Evolutionary conservation across 2,797 vertebrate species (phyloP), one percentile per base, ranked within the genome.

Genomic region (Pyrocephalus nanus): DNA sequence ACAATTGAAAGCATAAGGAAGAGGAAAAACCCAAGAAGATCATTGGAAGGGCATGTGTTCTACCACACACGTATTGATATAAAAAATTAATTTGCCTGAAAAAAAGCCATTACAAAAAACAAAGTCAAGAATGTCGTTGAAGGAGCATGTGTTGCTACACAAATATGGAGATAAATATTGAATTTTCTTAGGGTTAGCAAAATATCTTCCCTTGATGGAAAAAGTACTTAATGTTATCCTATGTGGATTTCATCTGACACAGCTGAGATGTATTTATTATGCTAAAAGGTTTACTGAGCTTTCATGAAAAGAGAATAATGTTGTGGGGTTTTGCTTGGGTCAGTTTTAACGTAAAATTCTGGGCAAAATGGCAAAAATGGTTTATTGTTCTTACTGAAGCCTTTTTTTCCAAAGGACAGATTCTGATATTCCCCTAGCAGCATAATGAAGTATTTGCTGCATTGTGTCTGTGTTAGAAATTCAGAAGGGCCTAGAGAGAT

Each of bases 391-490:
- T 88, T 90, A 72, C 51, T 91, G 21, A 66, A 66, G 40, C n/a
- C 15, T 78, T 91, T 73, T 89, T 78, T 92, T 91, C 85, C 81
- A 77, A 54, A 86, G 75, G n/a, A 80, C 36, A 36, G 29, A 86
- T 89, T 94, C 78, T 88, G 62, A 93, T 96, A 94, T 16, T 96
- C 85, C 91, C 85, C n/a, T 72, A 77, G 85, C 73, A 94, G 47
- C 43, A n/a, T 53, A 90, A 86, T 65, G 40, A 94, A 77, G 29
- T 78, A 75, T 90, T 90, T 86, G 50, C 50, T 75, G 40, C 45
- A 81, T 7, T 78, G 47, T 75, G 70, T 75, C 85, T 29, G 5
- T 78, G 62, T 84, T 75, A 88, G 78, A 95, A 88, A 93, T 72
- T 88, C 64, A 92, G 62, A 77, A 57, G 22, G 51, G 51, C 51